A percentile compares a stretch with the other conserved stretches of the same genome.
phyloP scores from a whole-genome alignment of 2,888 invertebrate species.

The Nemoura dubitans region DNA sequence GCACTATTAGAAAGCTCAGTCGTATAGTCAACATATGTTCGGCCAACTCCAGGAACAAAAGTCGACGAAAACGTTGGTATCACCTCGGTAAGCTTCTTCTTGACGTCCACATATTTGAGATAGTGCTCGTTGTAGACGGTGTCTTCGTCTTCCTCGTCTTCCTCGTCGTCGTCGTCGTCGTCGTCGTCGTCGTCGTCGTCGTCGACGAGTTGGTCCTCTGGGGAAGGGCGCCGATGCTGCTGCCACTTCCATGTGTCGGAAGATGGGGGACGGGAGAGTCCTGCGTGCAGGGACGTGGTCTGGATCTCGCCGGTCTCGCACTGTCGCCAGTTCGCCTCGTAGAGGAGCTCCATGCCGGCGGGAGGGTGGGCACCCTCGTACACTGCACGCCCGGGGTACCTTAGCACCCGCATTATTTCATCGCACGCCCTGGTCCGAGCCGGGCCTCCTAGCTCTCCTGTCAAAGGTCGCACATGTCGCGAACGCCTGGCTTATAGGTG shows the following conservation, averaged over 20 bases:
- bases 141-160: slow-evolving; percentile 50
- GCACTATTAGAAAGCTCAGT: not conserved
- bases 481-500: slow-evolving; percentile 26
- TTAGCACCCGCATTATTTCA: slow-evolving; percentile 78
- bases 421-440: not conserved
- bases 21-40: slow-evolving; percentile 20
- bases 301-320: slow-evolving; percentile 54
- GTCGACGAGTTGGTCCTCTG: slow-evolving; percentile 9
- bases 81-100: slow-evolving; percentile 27
- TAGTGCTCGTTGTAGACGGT: slow-evolving; percentile 35
- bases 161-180: slow-evolving; percentile 59
- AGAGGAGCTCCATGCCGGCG: slow-evolving; percentile 80
- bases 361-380: slow-evolving; percentile 69
- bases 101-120: slow-evolving; percentile 27
- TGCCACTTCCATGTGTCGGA: slow-evolving; percentile 51
- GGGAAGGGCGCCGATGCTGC: not conserved
- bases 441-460: not conserved
- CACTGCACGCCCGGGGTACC: slow-evolving; percentile 85
- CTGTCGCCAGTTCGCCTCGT: slow-evolving; percentile 87
- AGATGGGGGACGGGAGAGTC: slow-evolving; percentile 16
- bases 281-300: slow-evolving; percentile 29
- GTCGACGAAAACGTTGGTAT: not conserved
- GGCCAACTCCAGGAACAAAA: not conserved
- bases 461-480: slow-evolving; percentile 7
- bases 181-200: slow-evolving; percentile 58